Evolutionary conservation across 2,888 invertebrate genomes (phyloP), one percentile per base, ranked within the genome.

Genomic region (Tenthredo scrophulariae): DNA sequence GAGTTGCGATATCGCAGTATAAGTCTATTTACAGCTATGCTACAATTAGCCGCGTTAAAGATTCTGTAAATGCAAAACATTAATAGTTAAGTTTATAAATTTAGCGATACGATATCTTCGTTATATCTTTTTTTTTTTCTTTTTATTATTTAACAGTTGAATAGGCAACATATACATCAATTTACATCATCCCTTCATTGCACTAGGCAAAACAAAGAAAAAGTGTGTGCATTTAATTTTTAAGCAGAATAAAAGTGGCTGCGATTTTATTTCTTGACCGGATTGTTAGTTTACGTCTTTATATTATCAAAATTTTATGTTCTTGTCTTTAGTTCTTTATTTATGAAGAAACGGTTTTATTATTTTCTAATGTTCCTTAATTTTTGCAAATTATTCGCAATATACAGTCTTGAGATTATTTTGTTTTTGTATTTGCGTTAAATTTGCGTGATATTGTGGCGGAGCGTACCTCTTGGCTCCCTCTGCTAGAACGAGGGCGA

Each of bases 401-500:
- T 43, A 74, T 74, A 43, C 40, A 33, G 15, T 33, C 33, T 67
- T 33, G 33, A 67, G 67, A 67, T 67, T 67, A 67, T 40, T 80
- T 80, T 37, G 58, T 62, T 80, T 80, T 80, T 80, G 80, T 83
- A 85, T 84, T 84, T 84, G 85, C 58, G n/a, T 80, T 80, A 75
- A 84, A 77, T 84, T 79, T 67, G 62, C 22, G 74, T 77, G 82
- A 72, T 46, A 85, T 79, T 62, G 77, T 72, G 84, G 82, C 85
- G 83, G 72, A 86, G 85, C 84, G 86, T 74, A 86, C 84, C 89
- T 89, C 89, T 80, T 89, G 89, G 83, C 87, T 85, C 87, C 88
- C 88, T 88, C 87, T 84, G 84, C 86, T 84, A 86, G 85, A 33
- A 85, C 87, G 88, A 89, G 87, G 87, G 87, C 87, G 83, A 72